Evolutionary conservation across 2,888 invertebrate species (phyloP), one percentile per base, ranked within the genome.

Genomic region (Spodoptera exigua): DNA sequence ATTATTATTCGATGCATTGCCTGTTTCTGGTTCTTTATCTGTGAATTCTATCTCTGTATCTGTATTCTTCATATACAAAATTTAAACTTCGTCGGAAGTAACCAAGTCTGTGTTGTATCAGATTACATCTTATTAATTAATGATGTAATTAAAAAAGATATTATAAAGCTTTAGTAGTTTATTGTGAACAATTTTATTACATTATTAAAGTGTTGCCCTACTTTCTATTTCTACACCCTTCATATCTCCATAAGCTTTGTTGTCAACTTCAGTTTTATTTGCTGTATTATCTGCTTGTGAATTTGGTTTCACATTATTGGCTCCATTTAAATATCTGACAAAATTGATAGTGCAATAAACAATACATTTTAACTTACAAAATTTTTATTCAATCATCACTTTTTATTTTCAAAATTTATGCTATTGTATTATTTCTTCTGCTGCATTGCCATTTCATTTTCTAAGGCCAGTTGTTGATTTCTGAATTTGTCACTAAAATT

Each of bases 251-350:
- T 27, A 9, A 18, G 35, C 11, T 32, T 36, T 40, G 9, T 16
- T 32, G 3, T 10, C 35, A 12, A n/a, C 21, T 13, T 21, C 14
- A 2, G 14, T 7, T 35, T 36, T 1, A 36, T 37, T 44, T 52
- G 21, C 34, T 57, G 18, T 49, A 32, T 3, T 11, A 43, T 35
- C 27, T 62, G 47, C 47, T 61, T 16, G 51, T 40, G 13, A 12
- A 54, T 48, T 69, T 52, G 59, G 52, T 68, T 51, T 18, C 43
- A 57, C 45, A 54, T 17, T 74, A 74, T 63, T 68, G 63, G 37
- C 54, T 37, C 41, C 44, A 13, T 53, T 56, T 47, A 18, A 48
- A 59, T 64, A 59, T 27, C 35, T 5, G 27, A 27, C 27, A 5
- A 27, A 11, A 3, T 21, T 13, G 49, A 17, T 18, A 21, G 52